These are phyloP conservation scores for Phrynocephalus guinanensis DNA, from an alignment of 2,797 vertebrate genomes.

Conservation along the genomic window DNA sequence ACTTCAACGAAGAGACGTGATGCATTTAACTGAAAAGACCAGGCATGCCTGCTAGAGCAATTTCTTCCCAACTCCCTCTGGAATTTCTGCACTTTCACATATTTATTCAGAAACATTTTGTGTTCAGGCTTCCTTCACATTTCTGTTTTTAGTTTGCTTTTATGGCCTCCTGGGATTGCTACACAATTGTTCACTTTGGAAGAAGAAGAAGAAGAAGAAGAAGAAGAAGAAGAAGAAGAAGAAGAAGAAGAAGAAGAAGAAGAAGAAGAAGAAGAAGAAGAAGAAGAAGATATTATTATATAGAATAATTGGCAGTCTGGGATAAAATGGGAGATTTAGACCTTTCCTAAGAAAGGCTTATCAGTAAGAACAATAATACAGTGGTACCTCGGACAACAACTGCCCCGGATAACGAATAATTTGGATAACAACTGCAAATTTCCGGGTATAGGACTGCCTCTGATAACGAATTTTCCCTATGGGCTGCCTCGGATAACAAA, in stretches of 20 bases:
- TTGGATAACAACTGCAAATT: too few species aligned
- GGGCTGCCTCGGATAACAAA: too few species aligned
- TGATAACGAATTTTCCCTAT: too few species aligned
- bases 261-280: not conserved
- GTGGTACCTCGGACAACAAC: too few species aligned
- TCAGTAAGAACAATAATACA: not conserved
- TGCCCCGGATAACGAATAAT: too few species aligned
- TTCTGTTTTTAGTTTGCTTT: constrained; percentile 59
- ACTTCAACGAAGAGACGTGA: constrained; percentile 1
- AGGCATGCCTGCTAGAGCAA: constrained; percentile 42
- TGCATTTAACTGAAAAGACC: constrained; percentile 5
- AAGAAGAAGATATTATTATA: not conserved
- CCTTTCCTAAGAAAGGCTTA: not conserved
- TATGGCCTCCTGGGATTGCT: constrained; percentile 22
- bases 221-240: not conserved
- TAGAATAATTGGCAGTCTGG: constrained; percentile 11
- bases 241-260: not conserved
- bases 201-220: not conserved
- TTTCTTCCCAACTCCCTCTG: constrained; percentile 47
- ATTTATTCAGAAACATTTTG: constrained; percentile 62
- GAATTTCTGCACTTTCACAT: constrained; percentile 59
- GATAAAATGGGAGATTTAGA: not conserved
- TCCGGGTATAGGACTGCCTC: too few species aligned
- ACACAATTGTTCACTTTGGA: not conserved
- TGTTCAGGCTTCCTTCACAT: constrained; percentile 58